A percentile compares a stretch with the other conserved stretches of the same genome.
These are phyloP conservation scores for Megamerina dolium DNA, from an alignment of 2,888 invertebrate species.

Conservation along the genomic window DNA sequence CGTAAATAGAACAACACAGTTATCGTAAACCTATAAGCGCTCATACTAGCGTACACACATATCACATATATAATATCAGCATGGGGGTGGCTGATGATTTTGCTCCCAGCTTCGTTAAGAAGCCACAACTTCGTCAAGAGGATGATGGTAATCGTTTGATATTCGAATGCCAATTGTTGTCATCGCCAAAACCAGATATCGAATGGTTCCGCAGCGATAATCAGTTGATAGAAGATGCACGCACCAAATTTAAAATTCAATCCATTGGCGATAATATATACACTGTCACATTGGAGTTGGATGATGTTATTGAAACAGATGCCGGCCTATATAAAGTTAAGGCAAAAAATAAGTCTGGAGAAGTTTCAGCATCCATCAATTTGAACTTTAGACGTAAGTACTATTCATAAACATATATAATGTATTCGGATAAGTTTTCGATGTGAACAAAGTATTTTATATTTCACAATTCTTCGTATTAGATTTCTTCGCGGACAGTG, in stretches of 20 bases:
- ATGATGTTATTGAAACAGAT: slow-evolving; percentile 92
- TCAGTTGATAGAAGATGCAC: slow-evolving; percentile 72
- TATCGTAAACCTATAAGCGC: too few relatives aligned
- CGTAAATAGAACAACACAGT: too few relatives aligned
- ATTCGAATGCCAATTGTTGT: slow-evolving; percentile 87
- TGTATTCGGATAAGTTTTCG: too few relatives aligned
- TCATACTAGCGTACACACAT: too few relatives aligned
- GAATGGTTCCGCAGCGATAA: slow-evolving; percentile 88
- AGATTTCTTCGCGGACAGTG: too few relatives aligned
- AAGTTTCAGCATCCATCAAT: slow-evolving; percentile 94
- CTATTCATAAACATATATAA: too few relatives aligned
- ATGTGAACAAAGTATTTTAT: too few relatives aligned
- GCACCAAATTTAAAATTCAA: slow-evolving; percentile 85
- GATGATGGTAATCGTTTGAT: slow-evolving; percentile 92
- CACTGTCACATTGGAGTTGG: slow-evolving; percentile 85
- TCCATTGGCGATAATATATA: slow-evolving; percentile 80
- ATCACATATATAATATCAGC: slow-evolving; percentile 12
- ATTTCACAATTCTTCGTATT: too few relatives aligned
- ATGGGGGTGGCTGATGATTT: slow-evolving; percentile 69
- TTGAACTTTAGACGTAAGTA: slow-evolving; percentile 97
- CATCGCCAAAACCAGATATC: slow-evolving; percentile 83
- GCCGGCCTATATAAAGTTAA: slow-evolving; percentile 95
- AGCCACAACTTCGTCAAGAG: slow-evolving; percentile 93
- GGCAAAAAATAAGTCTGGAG: slow-evolving; percentile 95
- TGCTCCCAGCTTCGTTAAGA: slow-evolving; percentile 97